These are phyloP conservation scores for Drosophila pseudoananassae DNA, from an alignment of 1,140 invertebrate species.

Conservation along the genomic window DNA sequence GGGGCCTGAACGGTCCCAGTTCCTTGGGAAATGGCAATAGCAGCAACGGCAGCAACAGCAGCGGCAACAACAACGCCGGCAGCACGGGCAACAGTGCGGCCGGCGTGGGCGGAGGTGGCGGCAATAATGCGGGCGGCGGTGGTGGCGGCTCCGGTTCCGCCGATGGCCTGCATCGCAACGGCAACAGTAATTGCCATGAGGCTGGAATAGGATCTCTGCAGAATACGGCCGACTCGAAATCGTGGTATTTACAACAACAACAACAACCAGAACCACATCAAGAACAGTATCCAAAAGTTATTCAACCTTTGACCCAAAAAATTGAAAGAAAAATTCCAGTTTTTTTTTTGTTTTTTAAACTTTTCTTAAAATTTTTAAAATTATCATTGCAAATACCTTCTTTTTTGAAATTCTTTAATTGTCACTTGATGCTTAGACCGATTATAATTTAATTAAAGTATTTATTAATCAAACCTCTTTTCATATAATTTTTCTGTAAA, in stretches of 20 bases:
- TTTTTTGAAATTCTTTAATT: background rate
- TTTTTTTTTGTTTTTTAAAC: background rate
- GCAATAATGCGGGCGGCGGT: constrained; percentile 67
- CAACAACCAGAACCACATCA: constrained; percentile 84
- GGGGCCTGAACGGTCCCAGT: constrained; percentile 50
- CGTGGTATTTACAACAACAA: constrained; percentile 88
- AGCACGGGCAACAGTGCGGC: constrained; percentile 62
- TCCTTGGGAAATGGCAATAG: constrained; percentile 64
- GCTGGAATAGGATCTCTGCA: constrained; percentile 83
- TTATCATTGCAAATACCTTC: background rate
- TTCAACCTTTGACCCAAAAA: constrained; percentile 6
- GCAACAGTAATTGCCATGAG: constrained; percentile 73
- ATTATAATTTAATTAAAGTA: background rate
- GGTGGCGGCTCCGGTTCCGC: constrained; percentile 62
- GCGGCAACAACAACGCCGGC: constrained; percentile 64
- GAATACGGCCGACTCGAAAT: constrained; percentile 86
- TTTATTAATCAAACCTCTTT: constrained; percentile 17
- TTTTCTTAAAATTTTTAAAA: background rate
- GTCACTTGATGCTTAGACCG: constrained; percentile 23
- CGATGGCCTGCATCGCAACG: constrained; percentile 77
- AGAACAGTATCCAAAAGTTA: constrained; percentile 84
- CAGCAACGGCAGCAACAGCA: constrained; percentile 85
- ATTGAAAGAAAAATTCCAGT: background rate
- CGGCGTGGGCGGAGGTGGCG: constrained; percentile 43
- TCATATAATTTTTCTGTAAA: constrained; percentile 55